Evolutionary conservation across 2,888 invertebrate species (phyloP).

Genomic region (Crematogaster levior): DNA sequence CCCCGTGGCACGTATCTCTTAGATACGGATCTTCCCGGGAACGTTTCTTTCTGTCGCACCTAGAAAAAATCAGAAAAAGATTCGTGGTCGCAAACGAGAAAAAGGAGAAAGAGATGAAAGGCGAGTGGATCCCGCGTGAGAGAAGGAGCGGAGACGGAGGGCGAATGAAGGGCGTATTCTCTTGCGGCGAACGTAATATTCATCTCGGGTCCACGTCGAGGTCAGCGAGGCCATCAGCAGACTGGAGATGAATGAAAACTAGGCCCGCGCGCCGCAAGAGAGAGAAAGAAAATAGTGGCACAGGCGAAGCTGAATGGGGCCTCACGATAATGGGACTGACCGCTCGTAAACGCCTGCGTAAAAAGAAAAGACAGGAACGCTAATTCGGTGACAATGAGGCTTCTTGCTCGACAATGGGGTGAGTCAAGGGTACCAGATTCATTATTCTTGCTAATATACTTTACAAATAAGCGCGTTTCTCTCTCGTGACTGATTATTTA

Average conservation of each 20-base stretch:
- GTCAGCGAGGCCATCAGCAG: conserved; percentile 80
- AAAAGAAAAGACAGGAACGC: conserved; percentile 58
- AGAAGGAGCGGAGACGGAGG: conserved; percentile 41
- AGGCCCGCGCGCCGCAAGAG: conserved; percentile 68
- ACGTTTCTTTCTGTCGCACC: conserved; percentile 73
- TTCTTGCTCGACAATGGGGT: conserved; percentile 56
- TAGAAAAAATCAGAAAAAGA: conserved; percentile 53
- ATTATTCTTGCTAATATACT: not conserved
- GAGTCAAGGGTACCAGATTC: conserved; percentile 59
- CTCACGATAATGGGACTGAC: conserved; percentile 69
- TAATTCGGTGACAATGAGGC: conserved; percentile 70
- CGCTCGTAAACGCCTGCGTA: conserved; percentile 69
- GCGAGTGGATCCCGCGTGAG: conserved; percentile 17
- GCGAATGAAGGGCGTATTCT: conserved; percentile 67
- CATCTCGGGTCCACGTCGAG: conserved; percentile 81
- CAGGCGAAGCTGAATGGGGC: conserved; percentile 79
- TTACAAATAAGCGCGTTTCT: not conserved
- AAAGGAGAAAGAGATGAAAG: conserved; percentile 32
- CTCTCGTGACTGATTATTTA: not conserved
- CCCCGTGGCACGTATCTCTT: conserved; percentile 78
- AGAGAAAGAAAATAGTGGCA: conserved; percentile 68
- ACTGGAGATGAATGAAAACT: conserved; percentile 83
- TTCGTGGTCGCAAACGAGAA: conserved; percentile 15
- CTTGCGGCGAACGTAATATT: conserved; percentile 81
- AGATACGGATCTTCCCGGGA: conserved; percentile 81